A percentile compares a stretch with the other conserved stretches of the same genome.
Evolutionary conservation across 2,888 invertebrate genomes (phyloP).

Genomic region (Cistogaster globosa): DNA sequence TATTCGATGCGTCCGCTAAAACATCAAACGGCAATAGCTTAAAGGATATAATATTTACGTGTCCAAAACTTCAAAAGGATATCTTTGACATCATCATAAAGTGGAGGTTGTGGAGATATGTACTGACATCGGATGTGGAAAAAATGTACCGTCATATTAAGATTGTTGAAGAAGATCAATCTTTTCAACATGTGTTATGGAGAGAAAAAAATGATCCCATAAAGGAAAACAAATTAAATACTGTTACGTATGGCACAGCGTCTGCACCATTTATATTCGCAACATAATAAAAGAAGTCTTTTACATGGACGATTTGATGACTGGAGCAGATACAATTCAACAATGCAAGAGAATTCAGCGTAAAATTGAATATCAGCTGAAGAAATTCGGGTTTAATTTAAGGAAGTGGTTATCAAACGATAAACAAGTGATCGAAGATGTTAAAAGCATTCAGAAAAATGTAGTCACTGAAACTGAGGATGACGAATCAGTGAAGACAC

Average conservation of each 20-base stretch:
- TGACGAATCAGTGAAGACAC: constrained; percentile 23
- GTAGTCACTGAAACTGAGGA: constrained; percentile 6
- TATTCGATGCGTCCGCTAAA: constrained; percentile 39
- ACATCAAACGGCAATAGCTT: constrained; percentile 25
- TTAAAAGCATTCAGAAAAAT: background rate
- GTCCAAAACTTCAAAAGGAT: constrained; percentile 66
- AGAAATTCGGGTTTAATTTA: constrained; percentile 61
- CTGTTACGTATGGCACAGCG: constrained; percentile 73
- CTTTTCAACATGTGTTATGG: constrained; percentile 74
- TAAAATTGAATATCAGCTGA: constrained; percentile 30
- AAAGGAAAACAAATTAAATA: constrained; percentile 71
- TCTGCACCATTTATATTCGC: constrained; percentile 64
- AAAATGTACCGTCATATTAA: constrained; percentile 75
- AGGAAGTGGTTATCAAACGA: constrained; percentile 67
- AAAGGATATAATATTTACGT: constrained; percentile 72
- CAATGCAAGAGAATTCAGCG: constrained; percentile 56
- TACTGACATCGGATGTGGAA: constrained; percentile 75
- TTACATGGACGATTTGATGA: constrained; percentile 67
- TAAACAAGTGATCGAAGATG: too few species aligned
- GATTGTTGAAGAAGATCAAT: constrained; percentile 50
- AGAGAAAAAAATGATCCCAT: constrained; percentile 61
- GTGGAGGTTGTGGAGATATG: constrained; percentile 65
- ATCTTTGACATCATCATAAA: constrained; percentile 71
- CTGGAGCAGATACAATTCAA: constrained; percentile 61
- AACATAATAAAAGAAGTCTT: constrained; percentile 69